Percentiles rank a stretch among this genome's conserved stretches.
phyloP scores from a whole-genome alignment of 2,113 vertebrate genomes.

The Dromas ardeola region DNA sequence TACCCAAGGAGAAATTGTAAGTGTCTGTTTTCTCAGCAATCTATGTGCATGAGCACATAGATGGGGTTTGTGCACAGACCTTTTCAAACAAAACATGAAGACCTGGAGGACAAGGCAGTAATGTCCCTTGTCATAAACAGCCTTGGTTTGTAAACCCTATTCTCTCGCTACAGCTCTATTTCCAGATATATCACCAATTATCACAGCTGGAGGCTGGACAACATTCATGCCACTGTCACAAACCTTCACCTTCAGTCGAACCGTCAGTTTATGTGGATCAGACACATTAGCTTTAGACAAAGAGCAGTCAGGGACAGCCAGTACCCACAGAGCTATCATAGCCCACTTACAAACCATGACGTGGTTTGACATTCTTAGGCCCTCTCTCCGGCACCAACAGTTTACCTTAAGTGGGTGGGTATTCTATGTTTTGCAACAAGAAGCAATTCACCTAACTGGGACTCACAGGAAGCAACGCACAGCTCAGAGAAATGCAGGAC shows the following conservation, averaged over 20 bases:
- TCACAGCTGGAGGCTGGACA: not conserved
- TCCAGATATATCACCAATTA: not conserved
- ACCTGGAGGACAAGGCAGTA: not conserved
- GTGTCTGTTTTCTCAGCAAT: not conserved
- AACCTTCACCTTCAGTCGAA: not conserved
- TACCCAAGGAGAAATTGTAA: not conserved
- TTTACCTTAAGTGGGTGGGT: not conserved
- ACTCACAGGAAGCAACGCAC: not conserved
- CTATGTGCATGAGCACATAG: not conserved
- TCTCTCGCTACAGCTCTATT: not conserved
- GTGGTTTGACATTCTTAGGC: not conserved
- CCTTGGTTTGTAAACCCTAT: not conserved
- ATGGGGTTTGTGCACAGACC: not conserved
- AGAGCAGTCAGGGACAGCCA: not conserved
- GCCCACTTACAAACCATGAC: fast-evolving
- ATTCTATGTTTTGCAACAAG: not conserved
- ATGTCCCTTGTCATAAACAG: not conserved
- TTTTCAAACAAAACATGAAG: not conserved
- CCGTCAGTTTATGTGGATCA: not conserved
- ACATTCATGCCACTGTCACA: not conserved
- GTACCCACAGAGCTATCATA: not conserved
- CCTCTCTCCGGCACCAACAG: not conserved
- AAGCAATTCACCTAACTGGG: not conserved
- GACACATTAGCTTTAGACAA: not conserved
- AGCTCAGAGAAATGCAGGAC: not conserved